Evolutionary conservation across 2,888 invertebrate species (phyloP), one percentile per base, ranked within the genome.

Genomic region (Cephus spinipes): DNA sequence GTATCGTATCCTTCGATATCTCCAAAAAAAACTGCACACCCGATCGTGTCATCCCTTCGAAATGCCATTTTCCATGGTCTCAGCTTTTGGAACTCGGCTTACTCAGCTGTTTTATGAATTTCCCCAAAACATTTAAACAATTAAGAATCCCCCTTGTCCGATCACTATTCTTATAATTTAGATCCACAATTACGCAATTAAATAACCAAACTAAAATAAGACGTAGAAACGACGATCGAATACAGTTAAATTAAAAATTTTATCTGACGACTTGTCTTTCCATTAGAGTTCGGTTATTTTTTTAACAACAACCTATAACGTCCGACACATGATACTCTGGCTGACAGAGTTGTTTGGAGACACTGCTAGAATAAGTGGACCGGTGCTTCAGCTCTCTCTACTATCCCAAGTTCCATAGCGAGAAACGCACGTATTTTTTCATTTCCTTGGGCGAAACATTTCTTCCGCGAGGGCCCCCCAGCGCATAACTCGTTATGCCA

Each of bases 1-100:
- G 75, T 78, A 81, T 84, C 79, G 68, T 76, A 81, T 82, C 81
- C 77, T 77, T 81, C 82, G 84, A 85, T 83, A 83, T 82, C 81
- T 75, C 74, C 79, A 80, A 82, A 84, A 83, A 81, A 83, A 83
- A 84, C 84, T 83, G 81, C 77, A 82, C 78, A 73, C 78, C 76
- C 80, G 69, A 73, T 75, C 34, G 76, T 40, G 73, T 77, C 74
- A n/a, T 31, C 40, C 69, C 68, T 73, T 80, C 69, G 73, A 71
- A 75, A 73, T 73, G 82, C 78, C 73, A 74, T 80, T 68, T 76
- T 76, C 77, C 76, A 78, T 73, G 32, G 78, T 77, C 68, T 69
- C 68, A 73, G 36, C 73, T 77, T 79, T 75, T 76, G 75, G 15
- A 6, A 55, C 68, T 78, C 76, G 69, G 73, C 69, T 71, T 68